phyloP scores from a whole-genome alignment of 2,797 vertebrate species.

The Oreochromis mossambicus region DNA sequence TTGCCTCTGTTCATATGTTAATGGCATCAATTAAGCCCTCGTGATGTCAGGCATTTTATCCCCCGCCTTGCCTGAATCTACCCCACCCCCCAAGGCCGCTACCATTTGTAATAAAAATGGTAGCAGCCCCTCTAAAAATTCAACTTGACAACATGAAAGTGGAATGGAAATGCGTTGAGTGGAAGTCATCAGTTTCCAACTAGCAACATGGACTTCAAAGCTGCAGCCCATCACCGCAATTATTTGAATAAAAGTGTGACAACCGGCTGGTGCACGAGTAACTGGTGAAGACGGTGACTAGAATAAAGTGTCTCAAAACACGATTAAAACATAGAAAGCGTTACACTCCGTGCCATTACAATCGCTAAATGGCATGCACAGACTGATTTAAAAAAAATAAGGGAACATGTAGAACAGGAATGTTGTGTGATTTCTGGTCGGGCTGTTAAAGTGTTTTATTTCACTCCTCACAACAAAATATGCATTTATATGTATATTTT shows the following conservation, averaged over 20 bases:
- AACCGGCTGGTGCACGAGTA: neutral
- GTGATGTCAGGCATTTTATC: constrained; percentile 33
- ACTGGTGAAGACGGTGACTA: neutral
- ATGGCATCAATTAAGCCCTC: constrained; percentile 61
- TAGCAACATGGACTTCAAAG: constrained; percentile 60
- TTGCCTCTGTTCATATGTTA: constrained; percentile 54
- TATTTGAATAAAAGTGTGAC: constrained; percentile 28
- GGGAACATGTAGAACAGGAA: neutral
- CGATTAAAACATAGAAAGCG: neutral
- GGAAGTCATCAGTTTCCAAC: constrained; percentile 57
- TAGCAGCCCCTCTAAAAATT: constrained; percentile 36
- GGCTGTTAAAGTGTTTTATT: neutral
- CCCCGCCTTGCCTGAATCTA: constrained; percentile 3
- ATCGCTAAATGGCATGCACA: neutral
- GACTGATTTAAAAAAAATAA: neutral
- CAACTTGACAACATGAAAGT: constrained; percentile 65
- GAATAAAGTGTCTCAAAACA: neutral
- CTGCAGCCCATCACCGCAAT: constrained; percentile 33
- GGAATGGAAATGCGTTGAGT: constrained; percentile 57
- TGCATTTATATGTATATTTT: neutral
- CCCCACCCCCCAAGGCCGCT: neutral
- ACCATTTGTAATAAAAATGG: constrained; percentile 32
- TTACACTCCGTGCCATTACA: neutral
- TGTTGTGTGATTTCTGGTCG: too few species aligned
- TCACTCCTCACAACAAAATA: neutral